Evolutionary conservation across 1,140 invertebrate species (phyloP).

Genomic region (Drosophila triauraria): DNA sequence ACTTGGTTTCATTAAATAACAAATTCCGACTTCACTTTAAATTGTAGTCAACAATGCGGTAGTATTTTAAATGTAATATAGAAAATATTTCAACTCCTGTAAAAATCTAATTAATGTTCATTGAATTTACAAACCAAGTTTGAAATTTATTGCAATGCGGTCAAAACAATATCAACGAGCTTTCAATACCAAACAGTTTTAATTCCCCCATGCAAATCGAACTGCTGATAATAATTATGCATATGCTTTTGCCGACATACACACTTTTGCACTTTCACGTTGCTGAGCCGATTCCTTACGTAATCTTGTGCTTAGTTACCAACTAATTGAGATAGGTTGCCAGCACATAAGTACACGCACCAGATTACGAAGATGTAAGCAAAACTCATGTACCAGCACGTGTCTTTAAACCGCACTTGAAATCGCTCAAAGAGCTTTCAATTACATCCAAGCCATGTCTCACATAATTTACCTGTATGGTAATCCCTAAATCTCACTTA

Average conservation of each 20-base stretch:
- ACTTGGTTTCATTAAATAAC: background rate
- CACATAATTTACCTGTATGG: background rate
- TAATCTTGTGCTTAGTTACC: slow-evolving; percentile 17
- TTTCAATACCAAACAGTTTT: slow-evolving; percentile 7
- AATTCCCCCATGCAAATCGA: background rate
- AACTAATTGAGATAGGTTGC: slow-evolving; percentile 19
- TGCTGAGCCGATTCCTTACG: slow-evolving; percentile 13
- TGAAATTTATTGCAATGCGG: background rate
- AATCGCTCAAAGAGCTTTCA: slow-evolving; percentile 12
- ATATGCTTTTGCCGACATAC: background rate
- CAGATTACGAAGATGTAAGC: background rate
- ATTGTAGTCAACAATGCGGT: background rate
- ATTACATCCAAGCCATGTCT: slow-evolving; percentile 4
- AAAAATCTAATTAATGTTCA: background rate
- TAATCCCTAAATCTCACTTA: slow-evolving; percentile 85
- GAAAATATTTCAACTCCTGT: background rate
- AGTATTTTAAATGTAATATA: background rate
- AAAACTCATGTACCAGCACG: slow-evolving; percentile 5
- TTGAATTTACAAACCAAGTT: background rate
- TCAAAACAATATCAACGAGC: background rate
- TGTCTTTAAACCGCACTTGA: slow-evolving; percentile 25
- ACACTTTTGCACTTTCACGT: slow-evolving; percentile 17
- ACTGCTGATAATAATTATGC: slow-evolving; percentile 5
- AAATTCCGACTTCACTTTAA: too few species aligned
- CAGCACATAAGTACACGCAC: background rate